A percentile compares a stretch with the other conserved stretches of the same genome.
phyloP scores from a whole-genome alignment of 2,888 invertebrate species.

The Apocheima hispidaria region DNA sequence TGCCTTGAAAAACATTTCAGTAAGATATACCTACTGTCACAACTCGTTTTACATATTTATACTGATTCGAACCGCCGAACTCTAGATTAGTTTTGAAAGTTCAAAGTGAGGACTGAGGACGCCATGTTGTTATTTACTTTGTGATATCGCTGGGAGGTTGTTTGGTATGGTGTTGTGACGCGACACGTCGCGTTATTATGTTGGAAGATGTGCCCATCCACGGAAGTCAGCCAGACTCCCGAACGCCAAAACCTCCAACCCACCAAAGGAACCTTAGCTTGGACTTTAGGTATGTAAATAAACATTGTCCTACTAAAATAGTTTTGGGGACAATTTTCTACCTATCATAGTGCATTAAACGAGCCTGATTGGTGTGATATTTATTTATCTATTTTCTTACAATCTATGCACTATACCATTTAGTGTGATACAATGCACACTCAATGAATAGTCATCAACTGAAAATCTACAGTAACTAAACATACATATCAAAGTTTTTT shows the following conservation, averaged over 20 bases:
- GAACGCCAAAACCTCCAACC: conserved; percentile 71
- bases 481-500: neutral
- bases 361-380: neutral
- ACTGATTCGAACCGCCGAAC: conserved; percentile 29
- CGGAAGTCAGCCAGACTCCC: conserved; percentile 77
- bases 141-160: conserved; percentile 66
- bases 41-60: conserved; percentile 40
- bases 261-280: conserved; percentile 96
- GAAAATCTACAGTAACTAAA: too few relatives aligned
- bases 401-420: neutral
- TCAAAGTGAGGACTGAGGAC: conserved; percentile 61
- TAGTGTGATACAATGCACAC: neutral
- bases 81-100: conserved; percentile 39
- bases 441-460: neutral
- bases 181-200: conserved; percentile 77
- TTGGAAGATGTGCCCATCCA: conserved; percentile 85
- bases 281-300: conserved; percentile 91
- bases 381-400: neutral
- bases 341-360: neutral
- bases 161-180: conserved; percentile 74
- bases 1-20: conserved; percentile 27
- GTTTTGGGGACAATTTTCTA: neutral
- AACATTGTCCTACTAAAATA: conserved; percentile 6
- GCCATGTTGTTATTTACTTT: conserved; percentile 84
- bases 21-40: conserved; percentile 45